Evolutionary conservation across 2,113 vertebrate species (phyloP), one percentile per base, ranked within the genome.

Genomic region (Odobenus rosmarus): DNA sequence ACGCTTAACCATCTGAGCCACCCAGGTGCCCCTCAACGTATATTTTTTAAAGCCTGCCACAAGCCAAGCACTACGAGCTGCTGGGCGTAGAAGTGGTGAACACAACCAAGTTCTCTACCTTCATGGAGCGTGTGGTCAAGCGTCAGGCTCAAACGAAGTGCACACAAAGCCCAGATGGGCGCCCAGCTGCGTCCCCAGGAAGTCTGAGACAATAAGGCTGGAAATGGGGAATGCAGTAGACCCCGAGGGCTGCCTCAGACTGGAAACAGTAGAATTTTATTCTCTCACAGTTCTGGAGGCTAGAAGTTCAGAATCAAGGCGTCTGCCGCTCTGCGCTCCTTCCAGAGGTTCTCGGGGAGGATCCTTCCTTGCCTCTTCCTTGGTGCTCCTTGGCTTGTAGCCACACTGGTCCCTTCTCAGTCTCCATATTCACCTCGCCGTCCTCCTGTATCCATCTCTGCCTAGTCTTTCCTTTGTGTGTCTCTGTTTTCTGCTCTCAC

Each of bases 111-210:
- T 31, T 24, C 62, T 80, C n/a, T 57, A 4, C 62, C 53, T 79
- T 91, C 11, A 1, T 7, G 15, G 82, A 79, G 26, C 49, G 76
- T n/a, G 28, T 2, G 42, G 31, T 10, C 2, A 2, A 57, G 62
- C 39, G 3, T 61, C 64, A 31, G 55, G 67, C 83, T 88, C 59
- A 4, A 3, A 1, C 15, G 82, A 64, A 82, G 62, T 4, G 5
- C 4, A 69, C 23, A 3, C 7, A 39, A 39, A 69, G 61, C 0
- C 0, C 21, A 39, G 55, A 3, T 23, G 42, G 39, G 15, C 1
- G 23, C 80, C 59, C 33, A n/a, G 26, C 57, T 77, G 31, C 5
- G 0, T 77, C 24, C 49, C 10, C 14, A 24, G 61, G 28, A 51
- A 39, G 15, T 42, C 86, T 28, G 86, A 74, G 14, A 7, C 2